Percentiles rank a stretch among this genome's conserved stretches.
These are phyloP conservation scores for Columba janthina DNA, from an alignment of 2,113 vertebrate genomes.

Conservation along the genomic window DNA sequence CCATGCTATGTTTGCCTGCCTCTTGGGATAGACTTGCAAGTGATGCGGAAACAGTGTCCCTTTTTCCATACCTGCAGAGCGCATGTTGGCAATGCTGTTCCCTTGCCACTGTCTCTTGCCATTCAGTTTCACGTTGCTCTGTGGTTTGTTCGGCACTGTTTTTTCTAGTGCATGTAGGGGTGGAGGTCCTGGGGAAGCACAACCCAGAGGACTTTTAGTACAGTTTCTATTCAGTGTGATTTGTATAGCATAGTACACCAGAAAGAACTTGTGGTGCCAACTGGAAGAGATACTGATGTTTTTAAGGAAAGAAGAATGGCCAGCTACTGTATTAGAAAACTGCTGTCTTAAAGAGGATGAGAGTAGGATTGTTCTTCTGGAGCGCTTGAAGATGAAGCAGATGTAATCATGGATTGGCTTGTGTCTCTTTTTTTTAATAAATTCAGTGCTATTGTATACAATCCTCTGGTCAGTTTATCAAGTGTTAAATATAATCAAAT, in stretches of 20 bases:
- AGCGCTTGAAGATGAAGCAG: background rate
- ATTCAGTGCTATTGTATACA: fast-evolving
- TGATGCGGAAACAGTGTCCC: background rate
- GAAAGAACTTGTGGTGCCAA: background rate
- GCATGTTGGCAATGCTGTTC: background rate
- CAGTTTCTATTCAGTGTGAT: background rate
- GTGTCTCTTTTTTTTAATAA: background rate
- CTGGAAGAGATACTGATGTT: background rate
- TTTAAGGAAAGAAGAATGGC: background rate
- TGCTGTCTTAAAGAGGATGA: background rate
- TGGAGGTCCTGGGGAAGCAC: background rate
- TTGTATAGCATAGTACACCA: background rate
- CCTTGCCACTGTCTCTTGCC: background rate
- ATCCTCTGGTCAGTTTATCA: background rate
- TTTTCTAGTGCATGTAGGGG: background rate
- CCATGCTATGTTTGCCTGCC: background rate
- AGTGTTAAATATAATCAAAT: background rate
- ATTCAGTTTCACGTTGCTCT: background rate
- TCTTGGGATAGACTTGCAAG: background rate
- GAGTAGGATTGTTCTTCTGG: background rate
- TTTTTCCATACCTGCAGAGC: fast-evolving
- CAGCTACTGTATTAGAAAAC: background rate
- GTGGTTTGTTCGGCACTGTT: background rate
- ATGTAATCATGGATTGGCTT: background rate
- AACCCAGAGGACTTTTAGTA: background rate